phyloP scores from a whole-genome alignment of 1,140 invertebrate genomes.

The Archivesica marissinica region DNA sequence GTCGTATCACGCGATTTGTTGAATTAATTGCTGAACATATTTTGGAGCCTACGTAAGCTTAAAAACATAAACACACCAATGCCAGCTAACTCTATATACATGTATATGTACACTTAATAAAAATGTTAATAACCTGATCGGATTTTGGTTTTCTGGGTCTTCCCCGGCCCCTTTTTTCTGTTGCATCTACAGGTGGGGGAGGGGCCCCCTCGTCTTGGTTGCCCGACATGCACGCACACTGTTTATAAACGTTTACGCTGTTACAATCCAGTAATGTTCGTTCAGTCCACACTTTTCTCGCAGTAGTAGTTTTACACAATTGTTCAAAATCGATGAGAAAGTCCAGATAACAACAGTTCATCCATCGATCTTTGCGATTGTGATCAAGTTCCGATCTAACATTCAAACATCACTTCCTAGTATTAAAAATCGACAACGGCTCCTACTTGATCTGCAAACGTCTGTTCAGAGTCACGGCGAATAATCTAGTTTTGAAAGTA shows the following conservation, averaged over 20 bases:
- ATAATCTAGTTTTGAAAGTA: constrained; percentile 19
- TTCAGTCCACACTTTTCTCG: neutral
- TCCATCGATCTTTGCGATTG: neutral
- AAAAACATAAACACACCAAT: too few relatives aligned
- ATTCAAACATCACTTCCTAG: constrained; percentile 1
- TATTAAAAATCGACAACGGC: neutral
- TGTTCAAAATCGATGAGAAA: constrained; percentile 18
- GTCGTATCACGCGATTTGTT: too few relatives aligned
- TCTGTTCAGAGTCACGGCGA: neutral
- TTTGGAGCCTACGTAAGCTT: too few relatives aligned
- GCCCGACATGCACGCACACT: constrained; percentile 5
- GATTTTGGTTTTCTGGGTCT: constrained; percentile 56
- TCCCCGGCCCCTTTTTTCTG: constrained; percentile 49
- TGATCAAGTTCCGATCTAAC: neutral
- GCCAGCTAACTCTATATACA: too few relatives aligned
- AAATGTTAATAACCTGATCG: constrained; percentile 55
- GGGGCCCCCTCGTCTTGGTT: neutral
- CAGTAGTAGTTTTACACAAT: neutral
- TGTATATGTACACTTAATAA: too few relatives aligned
- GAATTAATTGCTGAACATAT: too few relatives aligned
- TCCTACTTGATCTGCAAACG: neutral
- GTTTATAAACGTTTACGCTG: neutral
- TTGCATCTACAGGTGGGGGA: neutral
- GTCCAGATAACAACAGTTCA: constrained; percentile 12
- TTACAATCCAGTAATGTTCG: neutral